These are phyloP conservation scores for Aepyceros melampus DNA, from an alignment of 2,113 vertebrate species.

Conservation along the genomic window DNA sequence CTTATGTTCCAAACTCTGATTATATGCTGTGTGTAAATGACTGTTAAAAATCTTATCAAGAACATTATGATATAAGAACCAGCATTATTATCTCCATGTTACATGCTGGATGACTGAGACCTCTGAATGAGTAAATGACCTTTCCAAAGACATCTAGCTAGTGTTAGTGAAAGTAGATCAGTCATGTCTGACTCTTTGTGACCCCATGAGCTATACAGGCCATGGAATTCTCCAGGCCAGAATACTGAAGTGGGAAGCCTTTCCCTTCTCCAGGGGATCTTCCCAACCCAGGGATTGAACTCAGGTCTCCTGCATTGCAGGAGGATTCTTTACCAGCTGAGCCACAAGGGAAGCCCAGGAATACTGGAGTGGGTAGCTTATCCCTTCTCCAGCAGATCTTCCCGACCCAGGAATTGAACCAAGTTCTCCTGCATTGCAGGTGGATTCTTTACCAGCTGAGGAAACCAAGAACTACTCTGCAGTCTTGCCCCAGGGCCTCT, in stretches of 20 bases:
- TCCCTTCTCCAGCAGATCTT: neutral
- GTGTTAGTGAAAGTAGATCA: neutral
- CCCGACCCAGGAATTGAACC: neutral
- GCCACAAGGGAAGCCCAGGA: neutral
- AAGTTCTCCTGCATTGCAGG: neutral
- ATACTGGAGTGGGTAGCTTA: neutral
- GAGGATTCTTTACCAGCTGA: neutral
- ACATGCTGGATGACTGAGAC: neutral
- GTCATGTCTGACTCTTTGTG: neutral
- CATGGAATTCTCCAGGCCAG: neutral
- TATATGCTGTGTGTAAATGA: neutral
- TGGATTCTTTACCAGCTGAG: neutral
- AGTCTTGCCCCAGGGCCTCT: neutral
- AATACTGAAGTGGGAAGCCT: neutral
- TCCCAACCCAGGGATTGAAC: neutral
- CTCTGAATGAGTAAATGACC: neutral
- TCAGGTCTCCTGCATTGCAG: neutral
- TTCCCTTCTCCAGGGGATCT: neutral
- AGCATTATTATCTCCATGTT: neutral
- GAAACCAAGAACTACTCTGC: neutral
- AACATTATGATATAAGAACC: neutral
- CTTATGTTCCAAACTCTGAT: neutral
- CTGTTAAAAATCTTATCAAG: neutral
- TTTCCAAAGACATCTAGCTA: neutral
- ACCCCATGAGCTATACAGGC: neutral